A percentile compares a stretch with the other conserved stretches of the same genome.
Conservation (phyloP, 2,113 vertebrate species). For the Isurus oxyrinchus region DNA sequence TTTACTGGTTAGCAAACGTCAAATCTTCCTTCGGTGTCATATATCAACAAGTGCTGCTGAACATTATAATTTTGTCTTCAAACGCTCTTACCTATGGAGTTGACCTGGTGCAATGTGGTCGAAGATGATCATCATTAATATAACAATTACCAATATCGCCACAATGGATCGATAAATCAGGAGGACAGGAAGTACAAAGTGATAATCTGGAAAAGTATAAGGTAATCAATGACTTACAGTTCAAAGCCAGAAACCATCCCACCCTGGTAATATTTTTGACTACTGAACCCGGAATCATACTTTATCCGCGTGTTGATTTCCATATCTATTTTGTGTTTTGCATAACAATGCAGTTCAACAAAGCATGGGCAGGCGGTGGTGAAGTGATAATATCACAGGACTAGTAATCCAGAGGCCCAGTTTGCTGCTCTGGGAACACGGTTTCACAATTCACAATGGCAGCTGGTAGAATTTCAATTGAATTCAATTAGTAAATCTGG, state of each 20-base stretch:
- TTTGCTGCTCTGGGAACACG: too few species aligned
- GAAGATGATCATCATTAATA: background rate
- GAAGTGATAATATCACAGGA: too few species aligned
- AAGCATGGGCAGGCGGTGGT: too few species aligned
- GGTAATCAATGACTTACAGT: background rate
- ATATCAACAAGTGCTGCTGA: background rate
- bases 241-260: background rate
- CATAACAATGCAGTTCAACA: background rate
- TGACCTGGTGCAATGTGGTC: background rate
- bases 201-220: background rate
- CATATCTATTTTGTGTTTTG: background rate
- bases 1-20: background rate
- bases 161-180: background rate
- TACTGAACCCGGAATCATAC: background rate
- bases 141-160: background rate
- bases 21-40: background rate
- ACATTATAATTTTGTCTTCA: background rate
- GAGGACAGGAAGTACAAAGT: background rate
- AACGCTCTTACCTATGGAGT: background rate
- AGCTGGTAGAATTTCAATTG: too few species aligned
- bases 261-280: background rate
- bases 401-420: too few species aligned
- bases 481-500: too few species aligned
- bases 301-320: background rate
- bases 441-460: too few species aligned